Evolutionary conservation across 2,797 vertebrate genomes (phyloP).

Genomic region (Petrocephalus sullivani): DNA sequence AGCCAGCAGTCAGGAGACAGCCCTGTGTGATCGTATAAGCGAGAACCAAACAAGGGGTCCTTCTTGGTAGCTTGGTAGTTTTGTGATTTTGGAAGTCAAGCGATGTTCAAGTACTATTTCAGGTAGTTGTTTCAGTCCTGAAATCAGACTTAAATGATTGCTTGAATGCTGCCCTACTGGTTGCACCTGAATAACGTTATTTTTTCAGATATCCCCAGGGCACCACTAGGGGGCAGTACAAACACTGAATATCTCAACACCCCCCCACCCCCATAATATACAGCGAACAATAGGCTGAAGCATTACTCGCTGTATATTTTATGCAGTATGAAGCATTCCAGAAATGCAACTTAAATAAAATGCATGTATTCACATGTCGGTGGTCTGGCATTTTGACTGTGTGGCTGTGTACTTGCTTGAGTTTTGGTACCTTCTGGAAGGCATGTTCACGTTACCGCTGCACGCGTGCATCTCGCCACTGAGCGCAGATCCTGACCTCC

Average conservation of each 20-base stretch:
- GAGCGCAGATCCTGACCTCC: conserved; percentile 84
- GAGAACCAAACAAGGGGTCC: background rate
- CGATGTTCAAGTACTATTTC: background rate
- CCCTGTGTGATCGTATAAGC: background rate
- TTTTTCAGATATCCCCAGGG: background rate
- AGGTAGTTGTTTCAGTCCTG: background rate
- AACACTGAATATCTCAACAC: background rate
- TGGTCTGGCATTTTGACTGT: background rate
- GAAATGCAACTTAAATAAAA: background rate
- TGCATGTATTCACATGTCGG: background rate
- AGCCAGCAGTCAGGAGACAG: background rate
- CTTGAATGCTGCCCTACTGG: background rate
- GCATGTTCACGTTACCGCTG: background rate
- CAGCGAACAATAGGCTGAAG: background rate
- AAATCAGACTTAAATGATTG: background rate
- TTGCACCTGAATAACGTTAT: background rate
- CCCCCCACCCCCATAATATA: background rate
- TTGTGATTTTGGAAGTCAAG: background rate
- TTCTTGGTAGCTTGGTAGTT: background rate
- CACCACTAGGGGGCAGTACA: conserved; percentile 9
- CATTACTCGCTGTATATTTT: background rate
- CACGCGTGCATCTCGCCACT: background rate
- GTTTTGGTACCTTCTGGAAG: background rate
- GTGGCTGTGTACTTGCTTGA: background rate
- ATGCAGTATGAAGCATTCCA: background rate